Percentiles rank a stretch among this genome's conserved stretches.
phyloP scores from a whole-genome alignment of 2,113 vertebrate species.

The Chionomys nivalis region DNA sequence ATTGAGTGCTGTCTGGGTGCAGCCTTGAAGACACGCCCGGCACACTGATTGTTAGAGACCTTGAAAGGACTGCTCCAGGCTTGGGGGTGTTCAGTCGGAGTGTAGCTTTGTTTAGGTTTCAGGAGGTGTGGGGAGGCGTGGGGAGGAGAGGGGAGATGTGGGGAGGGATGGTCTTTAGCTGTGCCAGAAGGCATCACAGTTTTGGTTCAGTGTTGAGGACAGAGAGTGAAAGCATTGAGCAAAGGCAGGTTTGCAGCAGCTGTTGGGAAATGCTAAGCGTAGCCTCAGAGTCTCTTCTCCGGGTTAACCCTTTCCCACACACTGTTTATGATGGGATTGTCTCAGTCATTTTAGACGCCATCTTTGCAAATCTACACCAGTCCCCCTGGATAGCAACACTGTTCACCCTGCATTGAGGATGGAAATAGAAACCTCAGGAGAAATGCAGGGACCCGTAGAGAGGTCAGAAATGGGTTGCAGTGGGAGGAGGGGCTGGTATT shows the following conservation, averaged over 20 bases:
- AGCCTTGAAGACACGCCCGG: background rate
- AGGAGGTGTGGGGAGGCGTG: background rate
- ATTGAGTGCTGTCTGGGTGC: background rate
- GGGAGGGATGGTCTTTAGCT: background rate
- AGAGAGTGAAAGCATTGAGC: background rate
- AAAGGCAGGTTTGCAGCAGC: background rate
- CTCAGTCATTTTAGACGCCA: background rate
- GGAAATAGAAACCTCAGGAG: background rate
- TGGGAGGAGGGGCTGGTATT: background rate
- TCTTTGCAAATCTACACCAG: background rate
- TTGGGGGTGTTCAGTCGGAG: background rate
- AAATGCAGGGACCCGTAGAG: background rate
- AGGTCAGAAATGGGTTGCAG: background rate
- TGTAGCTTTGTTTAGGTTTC: background rate
- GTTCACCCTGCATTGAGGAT: background rate
- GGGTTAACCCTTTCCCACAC: background rate
- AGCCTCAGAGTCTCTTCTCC: background rate
- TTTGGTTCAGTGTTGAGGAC: background rate
- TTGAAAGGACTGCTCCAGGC: slow-evolving; percentile 11
- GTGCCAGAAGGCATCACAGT: background rate
- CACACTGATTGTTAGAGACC: background rate
- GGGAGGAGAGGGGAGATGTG: background rate
- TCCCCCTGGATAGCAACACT: background rate
- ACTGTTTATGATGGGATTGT: background rate
- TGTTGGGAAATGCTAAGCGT: slow-evolving; percentile 4